phyloP scores from a whole-genome alignment of 2,888 invertebrate species.

The Machimus atricapillus region DNA sequence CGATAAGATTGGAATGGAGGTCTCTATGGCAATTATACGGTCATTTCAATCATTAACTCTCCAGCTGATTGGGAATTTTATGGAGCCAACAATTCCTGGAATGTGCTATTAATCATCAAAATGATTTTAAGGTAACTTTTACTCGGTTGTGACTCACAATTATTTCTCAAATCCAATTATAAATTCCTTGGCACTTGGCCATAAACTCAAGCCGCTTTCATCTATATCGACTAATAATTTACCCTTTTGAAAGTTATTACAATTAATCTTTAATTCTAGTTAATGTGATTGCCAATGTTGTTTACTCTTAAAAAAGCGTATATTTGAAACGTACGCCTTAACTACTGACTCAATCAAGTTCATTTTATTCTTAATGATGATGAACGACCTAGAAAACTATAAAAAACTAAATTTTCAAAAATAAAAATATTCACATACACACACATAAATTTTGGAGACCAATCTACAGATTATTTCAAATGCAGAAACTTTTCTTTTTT shows the following conservation, averaged over 20 bases:
- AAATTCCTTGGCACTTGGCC: background rate
- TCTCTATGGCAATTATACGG: background rate
- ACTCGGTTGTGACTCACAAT: background rate
- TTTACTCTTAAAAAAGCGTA: too few species aligned
- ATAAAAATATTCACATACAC: too few species aligned
- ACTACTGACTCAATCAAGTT: too few species aligned
- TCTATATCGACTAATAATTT: background rate
- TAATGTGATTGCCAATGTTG: too few species aligned
- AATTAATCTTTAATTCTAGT: background rate
- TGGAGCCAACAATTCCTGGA: background rate
- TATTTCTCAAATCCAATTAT: background rate
- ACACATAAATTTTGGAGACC: too few species aligned
- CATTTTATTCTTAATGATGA: too few species aligned
- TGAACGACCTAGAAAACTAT: too few species aligned
- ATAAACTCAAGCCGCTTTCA: background rate
- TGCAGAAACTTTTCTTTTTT: too few species aligned
- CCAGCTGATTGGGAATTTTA: background rate
- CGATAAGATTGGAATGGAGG: background rate
- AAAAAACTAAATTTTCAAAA: too few species aligned
- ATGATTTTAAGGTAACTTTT: background rate
- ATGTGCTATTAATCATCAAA: background rate
- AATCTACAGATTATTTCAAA: too few species aligned
- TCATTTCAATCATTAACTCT: background rate
- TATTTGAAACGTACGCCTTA: too few species aligned
- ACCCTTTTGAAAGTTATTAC: background rate